Conservation (phyloP, 2,888 invertebrate species). For the Ecliptopera silaceata region DNA sequence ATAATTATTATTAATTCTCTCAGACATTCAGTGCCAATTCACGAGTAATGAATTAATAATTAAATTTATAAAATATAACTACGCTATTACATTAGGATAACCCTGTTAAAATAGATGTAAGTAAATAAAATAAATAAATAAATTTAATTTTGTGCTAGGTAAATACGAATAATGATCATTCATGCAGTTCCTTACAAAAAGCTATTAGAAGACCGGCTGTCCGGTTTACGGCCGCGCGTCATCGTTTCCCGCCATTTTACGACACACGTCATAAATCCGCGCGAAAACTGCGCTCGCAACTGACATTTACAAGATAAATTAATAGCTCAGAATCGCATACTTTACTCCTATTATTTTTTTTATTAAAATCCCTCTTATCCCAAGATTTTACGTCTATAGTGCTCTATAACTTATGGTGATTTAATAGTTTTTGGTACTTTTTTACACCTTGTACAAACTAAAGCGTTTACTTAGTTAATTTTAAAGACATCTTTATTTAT, state of each 20-base stretch:
- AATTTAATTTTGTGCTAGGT: neutral
- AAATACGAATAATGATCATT: conserved; percentile 5
- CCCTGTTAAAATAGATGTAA: too few species aligned
- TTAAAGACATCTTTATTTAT: too few species aligned
- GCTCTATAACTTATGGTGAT: too few species aligned
- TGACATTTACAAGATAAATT: conserved; percentile 39
- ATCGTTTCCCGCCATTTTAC: conserved; percentile 55
- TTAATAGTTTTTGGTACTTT: too few species aligned
- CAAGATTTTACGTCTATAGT: neutral
- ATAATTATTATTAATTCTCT: neutral
- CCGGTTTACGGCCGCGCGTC: conserved; percentile 35
- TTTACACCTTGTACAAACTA: too few species aligned
- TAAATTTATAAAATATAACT: too few species aligned
- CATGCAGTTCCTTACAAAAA: conserved; percentile 21
- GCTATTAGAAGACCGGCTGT: conserved; percentile 30
- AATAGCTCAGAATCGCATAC: conserved; percentile 6
- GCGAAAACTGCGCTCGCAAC: conserved; percentile 48
- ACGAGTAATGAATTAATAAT: too few species aligned
- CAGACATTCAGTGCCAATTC: neutral
- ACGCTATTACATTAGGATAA: too few species aligned
- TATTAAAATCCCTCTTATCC: conserved; percentile 11
- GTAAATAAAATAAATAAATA: too few species aligned
- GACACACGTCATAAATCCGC: conserved; percentile 54
- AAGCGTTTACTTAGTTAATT: too few species aligned
- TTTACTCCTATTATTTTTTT: conserved; percentile 9